Base-by-base conservation (phyloP, 1,140 invertebrate genomes). In the Probaryconus sp. region DNA sequence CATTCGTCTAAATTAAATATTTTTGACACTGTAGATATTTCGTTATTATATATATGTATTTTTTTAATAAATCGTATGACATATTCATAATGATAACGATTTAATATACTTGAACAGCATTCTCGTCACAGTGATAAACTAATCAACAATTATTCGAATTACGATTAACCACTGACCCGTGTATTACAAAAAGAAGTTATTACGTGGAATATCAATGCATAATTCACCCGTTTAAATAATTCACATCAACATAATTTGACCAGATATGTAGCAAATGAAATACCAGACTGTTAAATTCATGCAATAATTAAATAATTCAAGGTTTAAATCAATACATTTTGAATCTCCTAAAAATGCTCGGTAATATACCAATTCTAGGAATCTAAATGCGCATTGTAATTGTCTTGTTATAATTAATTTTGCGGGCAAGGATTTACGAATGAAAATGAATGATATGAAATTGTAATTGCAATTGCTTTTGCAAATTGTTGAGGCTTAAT, bases 201-300 rank as follows among this genome's bases (percentile, higher is more conserved):
- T 63, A 63, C 47, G 24, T 24, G 60, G 30, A 51, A 63, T 43
- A 63, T 51, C 47, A 43, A 51, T 63, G 40, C 37, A 63, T 63
- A 43, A 51, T 63, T 51, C 30, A 63, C 10, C 37, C 47, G 47
- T 43, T 63, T 63, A 51, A 63, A 63, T 63, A 51, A 63, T 63
- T 51, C 51, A 51, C 60, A 63, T 63, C 47, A 63, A 63, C 45
- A 63, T 63, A 63, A 63, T 63, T 63, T 43, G 28, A 42, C 28
- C 37, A 51, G 48, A 50, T 48, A 61, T 61, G 56, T 40, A 30
- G 35, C 24, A 30, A 20, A 10, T 40, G 43, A 50, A 61, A 50
- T 61, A 48, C 56, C 55, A 47, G 33, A 26, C 42, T 18, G 30
- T 47, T 24, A 37, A 47, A 47, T 61, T 50, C 35, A 14, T 17